Evolutionary conservation across 2,797 vertebrate species (phyloP), one percentile per base, ranked within the genome.

Genomic region (Peromyscus eremicus): DNA sequence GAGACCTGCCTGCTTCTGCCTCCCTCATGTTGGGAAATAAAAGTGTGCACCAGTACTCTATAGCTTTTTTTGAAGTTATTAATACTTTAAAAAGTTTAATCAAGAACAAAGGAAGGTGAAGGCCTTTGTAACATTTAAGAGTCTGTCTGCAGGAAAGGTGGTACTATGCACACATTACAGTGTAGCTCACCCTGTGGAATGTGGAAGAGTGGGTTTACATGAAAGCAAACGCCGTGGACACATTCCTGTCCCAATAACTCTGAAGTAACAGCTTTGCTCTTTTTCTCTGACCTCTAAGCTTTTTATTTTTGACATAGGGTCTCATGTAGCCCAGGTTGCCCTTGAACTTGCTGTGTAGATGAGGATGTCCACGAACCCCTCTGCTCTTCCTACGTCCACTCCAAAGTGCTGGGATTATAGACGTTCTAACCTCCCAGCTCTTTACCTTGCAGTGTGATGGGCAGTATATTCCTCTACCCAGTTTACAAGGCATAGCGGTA

Each of bases 401-500:
- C 62, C 13, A 1, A 29, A n/a, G 73, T 79, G 12, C 43, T 37
- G 34, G 43, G 57, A 52, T 77, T n/a, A 1, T 4, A 52, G 60
- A 9, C 27, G 0, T 14, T 75, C 60, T 90, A 90, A 90, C 97
- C 57, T 88, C 19, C 37, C 52, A 10, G 8, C 96, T 97, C 98
- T 98, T 92, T 98, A 13, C 81, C 81, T 98, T 98, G 49, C 99
- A 99, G 99, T 99, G 99, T 98, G 99, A 99, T 0, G 99, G 99
- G 29, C 99, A 99, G 98, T 99, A 99, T 98, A 99, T 99, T 97
- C 99, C 99, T n/a, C 99, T 99, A 89, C 99, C 99, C 91, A 99
- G 99, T 98, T 99, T 99, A 52, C 99, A 99, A 98, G 99, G 99
- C 34, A 99, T 99, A 90, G 99, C 99, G 0, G 99, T 99, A 96